Evolutionary conservation across 2,113 vertebrate genomes (phyloP).

Genomic region (Psammodynastes pulverulentus): DNA sequence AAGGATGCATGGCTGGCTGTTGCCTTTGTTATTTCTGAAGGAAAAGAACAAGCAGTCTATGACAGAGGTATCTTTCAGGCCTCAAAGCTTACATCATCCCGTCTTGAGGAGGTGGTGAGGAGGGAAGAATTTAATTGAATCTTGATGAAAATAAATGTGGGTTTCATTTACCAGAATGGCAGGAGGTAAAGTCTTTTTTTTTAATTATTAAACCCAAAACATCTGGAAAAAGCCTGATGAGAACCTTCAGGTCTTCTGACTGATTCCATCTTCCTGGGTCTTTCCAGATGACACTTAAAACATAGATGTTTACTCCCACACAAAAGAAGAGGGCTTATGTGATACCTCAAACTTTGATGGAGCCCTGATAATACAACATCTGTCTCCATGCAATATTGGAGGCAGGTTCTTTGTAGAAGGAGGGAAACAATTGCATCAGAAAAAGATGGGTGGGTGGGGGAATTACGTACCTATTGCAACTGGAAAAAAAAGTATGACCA

Average conservation of each 20-base stretch:
- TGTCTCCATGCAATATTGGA: neutral
- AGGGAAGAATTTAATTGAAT: constrained; percentile 28
- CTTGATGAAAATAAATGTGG: constrained; percentile 32
- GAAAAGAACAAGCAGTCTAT: neutral
- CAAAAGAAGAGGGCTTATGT: neutral
- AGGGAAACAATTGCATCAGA: neutral
- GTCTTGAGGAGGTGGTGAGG: neutral
- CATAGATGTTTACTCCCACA: neutral
- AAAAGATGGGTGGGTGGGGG: too few species aligned
- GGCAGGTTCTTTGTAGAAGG: neutral
- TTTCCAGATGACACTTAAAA: neutral
- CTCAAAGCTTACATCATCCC: neutral
- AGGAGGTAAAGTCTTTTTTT: neutral
- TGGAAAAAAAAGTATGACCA: neutral
- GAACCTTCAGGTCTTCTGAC: neutral
- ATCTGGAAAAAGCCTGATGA: constrained; percentile 14
- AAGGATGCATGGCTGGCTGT: neutral
- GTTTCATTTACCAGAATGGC: constrained; percentile 11
- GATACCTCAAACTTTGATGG: neutral
- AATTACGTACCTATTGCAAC: neutral
- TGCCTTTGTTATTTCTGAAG: constrained; percentile 23
- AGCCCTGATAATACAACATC: neutral
- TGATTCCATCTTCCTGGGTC: constrained; percentile 10
- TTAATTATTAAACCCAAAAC: constrained; percentile 20
- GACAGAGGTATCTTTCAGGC: constrained; percentile 13